Evolutionary conservation across 92 coral and sea anemone genomes (phyloP), one percentile per base, ranked within the genome.

Genomic region (Siderastrea radians): DNA sequence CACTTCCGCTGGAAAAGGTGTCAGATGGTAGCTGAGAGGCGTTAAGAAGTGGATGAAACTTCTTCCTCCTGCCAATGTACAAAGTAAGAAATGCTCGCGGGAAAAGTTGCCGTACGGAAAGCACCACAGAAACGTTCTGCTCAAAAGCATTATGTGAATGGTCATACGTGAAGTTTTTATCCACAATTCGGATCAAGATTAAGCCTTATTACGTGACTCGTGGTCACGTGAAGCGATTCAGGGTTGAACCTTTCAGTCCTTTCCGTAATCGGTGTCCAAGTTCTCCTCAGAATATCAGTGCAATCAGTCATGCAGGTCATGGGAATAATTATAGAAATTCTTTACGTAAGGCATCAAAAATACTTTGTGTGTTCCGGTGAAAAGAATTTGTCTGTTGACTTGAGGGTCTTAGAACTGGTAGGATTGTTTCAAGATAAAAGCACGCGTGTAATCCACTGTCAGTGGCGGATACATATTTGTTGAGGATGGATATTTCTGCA

Each of bases 1-100:
- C 49, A 55, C 86, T 51, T 82, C 86, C 44, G 49, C 66, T 80
- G 87, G 87, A 44, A 83, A 73, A 62, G 49, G 77, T 59, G 72
- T 59, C 15, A 74, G 60, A 49, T 71, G 55, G 46, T 83, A 83
- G 63, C 61, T 1, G 53, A 11, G 68, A 46, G 16, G 7, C 57
- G n/a, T 16, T 58, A 16, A 57, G 6, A 15, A 12, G 13, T 4
- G 67, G n/a, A 1, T 58, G 11, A 68, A 15, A 12, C 17, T 19
- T 61, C 8, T 38, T 26, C 38, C 38, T 26, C 38, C 38, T 0
- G 1, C 15, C 74, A 38, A 15, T 47, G 74, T 7, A 68, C 49
- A 43, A 47, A 6, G 74, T 61, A 2, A 57, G 61, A 8, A 1
- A 57, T 2, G 11, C 62, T 10, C 10, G 62, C 14, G 62, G 15